Conservation (phyloP, 2,113 vertebrate genomes). For the Bostrychus sinensis region DNA sequence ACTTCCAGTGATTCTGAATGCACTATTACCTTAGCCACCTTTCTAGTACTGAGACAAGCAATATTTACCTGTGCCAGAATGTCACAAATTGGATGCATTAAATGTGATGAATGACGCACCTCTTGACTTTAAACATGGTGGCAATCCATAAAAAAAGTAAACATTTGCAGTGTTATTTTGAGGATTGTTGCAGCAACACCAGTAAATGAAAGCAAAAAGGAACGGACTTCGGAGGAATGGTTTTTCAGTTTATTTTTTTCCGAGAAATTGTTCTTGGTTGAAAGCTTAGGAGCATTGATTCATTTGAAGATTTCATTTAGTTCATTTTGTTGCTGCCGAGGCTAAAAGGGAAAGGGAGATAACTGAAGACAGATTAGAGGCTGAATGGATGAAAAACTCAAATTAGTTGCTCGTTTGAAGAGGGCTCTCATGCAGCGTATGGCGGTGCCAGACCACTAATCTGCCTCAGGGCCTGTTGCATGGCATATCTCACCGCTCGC, state of each 20-base stretch:
- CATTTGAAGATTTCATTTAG: constrained; percentile 9
- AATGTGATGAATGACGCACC: no score
- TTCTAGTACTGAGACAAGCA: no score
- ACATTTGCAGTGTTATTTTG: no score
- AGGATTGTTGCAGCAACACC: neutral
- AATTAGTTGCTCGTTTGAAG: constrained; percentile 37
- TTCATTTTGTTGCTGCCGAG: neutral
- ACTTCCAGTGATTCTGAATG: neutral
- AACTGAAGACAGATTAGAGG: neutral
- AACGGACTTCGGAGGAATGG: no score
- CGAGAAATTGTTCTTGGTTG: neutral
- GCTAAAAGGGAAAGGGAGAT: neutral
- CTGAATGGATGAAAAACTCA: constrained; percentile 31
- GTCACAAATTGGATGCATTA: no score
- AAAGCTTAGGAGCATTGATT: constrained; percentile 11
- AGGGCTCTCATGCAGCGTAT: constrained; percentile 22
- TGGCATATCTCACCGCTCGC: no score
- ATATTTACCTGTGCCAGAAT: no score
- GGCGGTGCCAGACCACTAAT: constrained; percentile 22
- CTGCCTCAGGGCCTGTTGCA: constrained; percentile 33
- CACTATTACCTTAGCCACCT: no score
- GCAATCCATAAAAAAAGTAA: no score
- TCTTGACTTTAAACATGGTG: no score
- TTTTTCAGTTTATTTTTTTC: neutral
- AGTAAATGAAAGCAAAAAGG: neutral